These are phyloP conservation scores for Euura saliciscinereae DNA, from an alignment of 1,140 invertebrate species.

Conservation along the genomic window DNA sequence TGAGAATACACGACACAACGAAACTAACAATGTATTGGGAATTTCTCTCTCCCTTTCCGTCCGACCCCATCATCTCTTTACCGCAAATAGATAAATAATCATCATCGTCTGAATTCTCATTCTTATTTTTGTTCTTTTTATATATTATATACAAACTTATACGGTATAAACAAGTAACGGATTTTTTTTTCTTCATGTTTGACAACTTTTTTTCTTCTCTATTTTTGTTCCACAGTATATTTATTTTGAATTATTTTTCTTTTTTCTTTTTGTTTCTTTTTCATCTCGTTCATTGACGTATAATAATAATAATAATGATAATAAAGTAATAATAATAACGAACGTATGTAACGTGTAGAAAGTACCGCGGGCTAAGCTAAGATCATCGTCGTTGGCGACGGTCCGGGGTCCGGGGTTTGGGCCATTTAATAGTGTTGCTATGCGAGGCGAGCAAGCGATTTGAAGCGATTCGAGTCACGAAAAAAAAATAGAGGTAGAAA, in stretches of 20 bases:
- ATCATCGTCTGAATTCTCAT: too few species aligned
- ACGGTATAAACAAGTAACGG: not conserved
- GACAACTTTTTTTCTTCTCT: too few species aligned
- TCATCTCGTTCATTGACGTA: not conserved
- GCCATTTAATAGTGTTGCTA: constrained; percentile 1
- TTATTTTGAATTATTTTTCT: not conserved
- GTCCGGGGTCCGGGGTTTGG: not conserved
- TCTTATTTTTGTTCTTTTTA: too few species aligned
- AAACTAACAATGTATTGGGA: too few species aligned
- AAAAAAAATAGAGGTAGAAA: not conserved
- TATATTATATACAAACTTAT: too few species aligned
- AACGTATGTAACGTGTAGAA: not conserved
- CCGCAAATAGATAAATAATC: too few species aligned
- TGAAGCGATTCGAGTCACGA: too few species aligned
- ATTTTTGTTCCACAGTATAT: not conserved
- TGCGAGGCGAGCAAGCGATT: not conserved
- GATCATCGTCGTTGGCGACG: not conserved
- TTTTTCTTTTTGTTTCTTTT: not conserved
- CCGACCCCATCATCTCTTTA: too few species aligned
- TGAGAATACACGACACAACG: too few species aligned
- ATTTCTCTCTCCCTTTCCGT: too few species aligned
- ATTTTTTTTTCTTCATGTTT: not conserved
- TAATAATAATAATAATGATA: not conserved
- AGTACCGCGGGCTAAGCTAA: not conserved
- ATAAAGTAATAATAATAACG: too few species aligned